Evolutionary conservation across 2,113 vertebrate species (phyloP), one percentile per base, ranked within the genome.

Genomic region (Oryzias melastigma): DNA sequence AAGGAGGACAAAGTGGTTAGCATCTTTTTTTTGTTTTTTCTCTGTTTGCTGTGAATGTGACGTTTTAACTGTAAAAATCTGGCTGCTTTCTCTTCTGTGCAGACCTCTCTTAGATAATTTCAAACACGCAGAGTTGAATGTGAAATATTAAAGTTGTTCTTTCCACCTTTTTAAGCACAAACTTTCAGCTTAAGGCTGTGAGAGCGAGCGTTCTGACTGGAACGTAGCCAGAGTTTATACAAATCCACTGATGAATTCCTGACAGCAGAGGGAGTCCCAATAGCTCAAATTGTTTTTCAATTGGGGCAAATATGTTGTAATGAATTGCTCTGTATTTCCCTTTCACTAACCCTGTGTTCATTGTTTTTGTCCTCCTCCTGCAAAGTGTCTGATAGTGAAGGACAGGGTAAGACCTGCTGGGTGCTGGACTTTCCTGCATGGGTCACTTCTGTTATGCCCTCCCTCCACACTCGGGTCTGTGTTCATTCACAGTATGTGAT

Each of bases 1-100:
- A 95, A 98, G 95, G 96, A 98, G 94, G 97, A 98, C 93, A 98
- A 98, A 98, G 96, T 98, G 97, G 97, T 98, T 97, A 98, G 96
- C 96, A 95, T 94, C 90, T 91, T 84, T 88, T 87, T 85, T 27
- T 27, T 27, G 59, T 89, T 45, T 43, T 71, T 51, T 87, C 57
- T 81, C 20, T 85, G 78, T 35, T 35, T 85, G 27, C 68, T 29
- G 80, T 87, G 68, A 62, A 40, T 53, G 68, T 87, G 66, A 73
- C 76, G 68, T 75, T 49, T 78, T 44, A 60, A n/a, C 29, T 60
- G 62, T 43, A 68, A 52, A 71, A 62, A 43, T 18, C 70, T 60
- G 62, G 71, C 67, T 71, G 52, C 49, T 60, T 81, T 84, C 72
- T 50, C 59, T 75, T 71, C 63, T 59, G 43, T 59, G 22, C 25